Evolutionary conservation across 2,113 vertebrate species (phyloP).

Genomic region (Tiliqua scincoides): DNA sequence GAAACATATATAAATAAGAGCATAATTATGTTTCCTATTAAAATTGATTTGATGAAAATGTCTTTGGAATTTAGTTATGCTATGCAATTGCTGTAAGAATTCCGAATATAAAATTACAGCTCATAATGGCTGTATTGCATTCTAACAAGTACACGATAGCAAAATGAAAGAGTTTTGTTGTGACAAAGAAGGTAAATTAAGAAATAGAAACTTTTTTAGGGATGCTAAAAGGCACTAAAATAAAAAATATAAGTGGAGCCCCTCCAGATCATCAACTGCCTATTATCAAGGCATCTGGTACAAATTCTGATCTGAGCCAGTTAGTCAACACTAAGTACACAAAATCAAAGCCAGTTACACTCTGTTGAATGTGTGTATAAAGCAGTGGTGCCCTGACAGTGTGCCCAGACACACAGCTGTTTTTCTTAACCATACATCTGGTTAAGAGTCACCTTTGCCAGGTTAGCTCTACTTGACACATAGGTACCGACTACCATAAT

Average conservation of each 20-base stretch:
- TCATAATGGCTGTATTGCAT: not conserved
- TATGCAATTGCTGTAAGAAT: not conserved
- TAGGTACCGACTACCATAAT: too few species aligned
- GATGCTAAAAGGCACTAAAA: not conserved
- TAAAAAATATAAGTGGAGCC: not conserved
- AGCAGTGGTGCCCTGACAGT: not conserved
- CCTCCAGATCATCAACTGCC: not conserved
- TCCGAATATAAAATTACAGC: not conserved
- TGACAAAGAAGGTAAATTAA: not conserved
- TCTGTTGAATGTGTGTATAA: not conserved
- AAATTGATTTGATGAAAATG: not conserved
- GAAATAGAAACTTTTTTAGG: not conserved
- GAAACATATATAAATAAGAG: not conserved
- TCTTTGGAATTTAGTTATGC: not conserved
- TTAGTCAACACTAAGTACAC: not conserved
- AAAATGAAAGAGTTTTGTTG: not conserved
- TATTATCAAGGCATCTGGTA: not conserved
- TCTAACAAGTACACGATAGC: not conserved
- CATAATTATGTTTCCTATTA: not conserved
- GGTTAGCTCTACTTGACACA: not conserved
- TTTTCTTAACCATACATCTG: not conserved
- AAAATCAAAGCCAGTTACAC: not conserved
- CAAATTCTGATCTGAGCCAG: not conserved
- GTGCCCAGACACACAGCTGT: too few species aligned
- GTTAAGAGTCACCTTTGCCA: not conserved